Base-by-base conservation (phyloP, 2,113 vertebrate species). In the Hippotragus niger region DNA sequence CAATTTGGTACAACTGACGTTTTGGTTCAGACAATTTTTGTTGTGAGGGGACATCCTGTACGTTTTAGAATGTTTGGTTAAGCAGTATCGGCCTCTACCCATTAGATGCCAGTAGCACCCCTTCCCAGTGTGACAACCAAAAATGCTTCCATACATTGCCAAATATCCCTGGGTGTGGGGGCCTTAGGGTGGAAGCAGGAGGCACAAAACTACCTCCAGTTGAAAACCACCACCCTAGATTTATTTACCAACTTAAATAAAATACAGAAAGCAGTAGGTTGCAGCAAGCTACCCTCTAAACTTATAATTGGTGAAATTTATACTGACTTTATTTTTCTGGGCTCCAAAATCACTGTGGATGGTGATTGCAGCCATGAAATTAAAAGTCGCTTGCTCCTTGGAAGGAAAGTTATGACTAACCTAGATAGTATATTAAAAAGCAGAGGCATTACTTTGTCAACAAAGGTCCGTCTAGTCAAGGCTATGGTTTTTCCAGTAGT, bases 191-290 rank as follows among this genome's bases (percentile, higher is more conserved):
- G 8, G 2, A 7, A 40, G 40, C 47, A 36, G 10, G 3, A 15
- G 25, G 45, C 5, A 36, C 76, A 91, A 84, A 88, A 93, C 21
- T 33, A 78, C 52, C 84, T 86, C 40, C 19, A 81, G 15, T 1
- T 95, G 95, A 91, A 90, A 90, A 92, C 76, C 29, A 55, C 3
- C 81, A 25, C 27, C 82, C 64, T 55, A 93, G 50, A 71, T 80
- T 31, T 21, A 92, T 12, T 92, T 74, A 67, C 53, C 33, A 94
- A 84, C 81, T 93, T 88, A 87, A 90, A 62, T 62, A 88, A 96
- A 87, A 80, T 50, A 80, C 29, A 86, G 50, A 93, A 88, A 43
- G 57, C 11, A 80, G 76, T 27, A 93, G 33, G 64, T 21, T 29
- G 58, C 17, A 4, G 29, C 52, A 81, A 64, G 88, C 55, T 60